Evolutionary conservation across 2,888 invertebrate genomes (phyloP), one percentile per base, ranked within the genome.

Genomic region (Zaprionus lineosus): DNA sequence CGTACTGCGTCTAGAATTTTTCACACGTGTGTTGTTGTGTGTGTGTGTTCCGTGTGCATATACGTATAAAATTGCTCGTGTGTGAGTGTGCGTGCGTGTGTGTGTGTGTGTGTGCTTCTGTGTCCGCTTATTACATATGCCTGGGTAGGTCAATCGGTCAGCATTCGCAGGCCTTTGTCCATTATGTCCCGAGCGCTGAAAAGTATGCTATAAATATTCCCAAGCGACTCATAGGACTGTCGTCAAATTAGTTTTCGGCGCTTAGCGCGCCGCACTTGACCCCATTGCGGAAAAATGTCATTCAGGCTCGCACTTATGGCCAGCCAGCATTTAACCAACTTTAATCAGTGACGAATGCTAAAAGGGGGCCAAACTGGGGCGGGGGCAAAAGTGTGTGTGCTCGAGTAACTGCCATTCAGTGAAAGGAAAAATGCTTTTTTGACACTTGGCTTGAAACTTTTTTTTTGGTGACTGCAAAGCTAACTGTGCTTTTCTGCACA

Each of bases 81-180:
- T 29, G 53, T 55, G 50, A 36, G 29, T 39, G 43, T 51, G 36
- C 53, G 51, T 48, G 44, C 15, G 36, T 40, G 33, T 53, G 29
- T 62, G 62, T 58, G 52, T 46, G 47, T 72, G 31, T 44, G 31
- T 44, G 34, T 47, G 39, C 48, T 43, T 52, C 41, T 57, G 67
- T 43, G 50, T 53, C 58, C 15, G 46, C 48, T 64, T 71, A 76
- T 79, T 79, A 76, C 81, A 81, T 79, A 81, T 81, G 78, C 69
- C 82, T 74, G 74, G 84, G 71, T 81, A 79, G 84, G 81, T 82
- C 81, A 84, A 84, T 84, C 73, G 81, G 83, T 84, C 83, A 84
- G 83, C 62, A 44, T 57, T 64, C 39, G 29, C 21, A 36, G 43
- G 52, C 52, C 19, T 26, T 21, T 26, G 26, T 9, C 28, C 46